Evolutionary conservation across 64 coral and sea anemone genomes (phyloP), one percentile per base, ranked within the genome.

Genomic region (Pocillopora verrucosa): DNA sequence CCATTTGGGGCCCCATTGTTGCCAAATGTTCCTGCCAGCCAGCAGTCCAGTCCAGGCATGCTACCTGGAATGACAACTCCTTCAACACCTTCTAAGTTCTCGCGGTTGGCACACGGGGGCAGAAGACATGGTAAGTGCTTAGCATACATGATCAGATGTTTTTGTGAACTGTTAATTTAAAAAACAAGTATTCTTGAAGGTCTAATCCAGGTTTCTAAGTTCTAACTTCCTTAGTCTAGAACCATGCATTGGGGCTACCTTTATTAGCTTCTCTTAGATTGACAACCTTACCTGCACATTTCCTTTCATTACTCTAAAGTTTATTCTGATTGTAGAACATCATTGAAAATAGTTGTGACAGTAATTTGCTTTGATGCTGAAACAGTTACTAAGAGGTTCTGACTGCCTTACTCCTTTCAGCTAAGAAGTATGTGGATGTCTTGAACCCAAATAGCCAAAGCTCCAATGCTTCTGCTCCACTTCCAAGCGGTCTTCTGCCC

Each of bases 381-480:
- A 51, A 51, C 41, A 51, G 11, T 70, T n/a, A 11, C 67, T 24
- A 11, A 67, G 17, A 19, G 1, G 17, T 67, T 16, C 22, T 70
- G 41, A 51, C 22, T 57, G 3, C 19, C 14, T 85, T 20, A 22
- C 14, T 85, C 1, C n/a, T n/a, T 72, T 7, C 37, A 85, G 82
- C 37, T 36, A 92, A 92, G 82, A 92, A 87, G 65, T 92, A 92
- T 68, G 90, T 92, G 3, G 90, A 92, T 63, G 83, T 92, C 72
- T 64, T 92, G 11, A 92, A 92, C 61, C 90, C 90, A 5, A 26
- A 58, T 59, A 61, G 74, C 17, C 51, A 77, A n/a, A 72, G 65
- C 63, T 87, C 90, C 19, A 85, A 16, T 72, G 22, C 34, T 16
- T 59, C 80, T 59, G 75, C 84, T 13, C 76, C 74, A 16, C 82